phyloP scores from a whole-genome alignment of 2,888 invertebrate genomes.

The Volucella zonaria region DNA sequence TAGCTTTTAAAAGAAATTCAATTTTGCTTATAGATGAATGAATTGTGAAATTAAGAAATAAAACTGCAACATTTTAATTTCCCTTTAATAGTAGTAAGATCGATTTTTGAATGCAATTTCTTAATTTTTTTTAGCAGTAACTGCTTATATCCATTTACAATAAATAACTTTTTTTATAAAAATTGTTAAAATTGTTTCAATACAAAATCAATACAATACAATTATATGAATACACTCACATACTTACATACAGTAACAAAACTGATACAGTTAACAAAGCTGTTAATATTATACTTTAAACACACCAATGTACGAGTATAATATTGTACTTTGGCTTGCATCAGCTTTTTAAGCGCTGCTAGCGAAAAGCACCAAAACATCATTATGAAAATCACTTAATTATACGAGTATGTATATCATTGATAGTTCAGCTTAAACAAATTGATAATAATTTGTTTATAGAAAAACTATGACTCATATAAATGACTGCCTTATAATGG shows the following conservation, averaged over 20 bases:
- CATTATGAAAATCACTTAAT: too few relatives aligned
- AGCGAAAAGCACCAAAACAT: too few relatives aligned
- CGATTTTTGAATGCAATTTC: conserved; percentile 65
- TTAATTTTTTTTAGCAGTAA: conserved; percentile 57
- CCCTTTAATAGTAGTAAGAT: conserved; percentile 53
- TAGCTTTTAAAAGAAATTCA: conserved; percentile 19
- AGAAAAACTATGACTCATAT: too few relatives aligned
- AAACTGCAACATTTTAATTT: conserved; percentile 48
- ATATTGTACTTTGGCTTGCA: too few relatives aligned
- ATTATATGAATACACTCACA: neutral
- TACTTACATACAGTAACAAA: conserved; percentile 21
- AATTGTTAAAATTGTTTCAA: conserved; percentile 5
- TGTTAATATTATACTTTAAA: neutral
- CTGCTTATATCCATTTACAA: conserved; percentile 54
- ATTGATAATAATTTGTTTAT: too few relatives aligned
- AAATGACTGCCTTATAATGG: too few relatives aligned
- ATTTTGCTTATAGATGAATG: conserved; percentile 47
- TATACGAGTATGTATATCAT: too few relatives aligned
- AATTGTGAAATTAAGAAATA: conserved; percentile 27
- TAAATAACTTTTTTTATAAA: conserved; percentile 21
- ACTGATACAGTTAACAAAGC: neutral
- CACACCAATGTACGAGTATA: too few relatives aligned
- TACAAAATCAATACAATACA: conserved; percentile 29
- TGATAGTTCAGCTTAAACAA: too few relatives aligned
- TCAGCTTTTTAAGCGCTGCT: too few relatives aligned